Conservation (phyloP, 2,888 invertebrate genomes). For the Scotopteryx bipunctaria region DNA sequence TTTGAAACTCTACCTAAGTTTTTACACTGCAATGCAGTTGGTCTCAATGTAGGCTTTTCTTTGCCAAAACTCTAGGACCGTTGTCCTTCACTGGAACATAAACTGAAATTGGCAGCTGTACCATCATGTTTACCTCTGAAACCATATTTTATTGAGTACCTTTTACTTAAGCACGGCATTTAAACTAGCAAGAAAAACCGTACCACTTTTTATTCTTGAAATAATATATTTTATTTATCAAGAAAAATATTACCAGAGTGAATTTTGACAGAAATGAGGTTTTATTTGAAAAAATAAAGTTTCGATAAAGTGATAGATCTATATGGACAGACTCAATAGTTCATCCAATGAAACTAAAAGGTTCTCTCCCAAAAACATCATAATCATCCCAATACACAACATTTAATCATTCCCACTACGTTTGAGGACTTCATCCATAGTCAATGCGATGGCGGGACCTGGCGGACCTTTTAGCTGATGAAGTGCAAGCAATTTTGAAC, state of each 20-base stretch:
- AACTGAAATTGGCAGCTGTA: conserved; percentile 12
- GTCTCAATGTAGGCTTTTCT: background rate
- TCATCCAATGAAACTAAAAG: conserved; percentile 13
- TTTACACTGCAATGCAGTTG: conserved; percentile 21
- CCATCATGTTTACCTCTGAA: background rate
- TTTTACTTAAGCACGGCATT: too few species aligned
- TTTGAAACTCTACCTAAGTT: too few species aligned
- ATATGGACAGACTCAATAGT: background rate
- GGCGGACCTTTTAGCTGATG: conserved; percentile 66
- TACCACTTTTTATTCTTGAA: too few species aligned
- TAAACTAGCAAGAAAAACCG: too few species aligned
- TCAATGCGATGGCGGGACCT: conserved; percentile 56
- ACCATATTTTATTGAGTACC: conserved; percentile 5
- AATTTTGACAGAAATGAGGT: background rate
- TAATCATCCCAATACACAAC: conserved; percentile 27
- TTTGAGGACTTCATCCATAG: conserved; percentile 62
- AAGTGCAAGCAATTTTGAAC: conserved; percentile 48
- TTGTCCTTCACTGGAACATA: conserved; percentile 11
- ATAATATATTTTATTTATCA: too few species aligned
- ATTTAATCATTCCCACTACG: conserved; percentile 38
- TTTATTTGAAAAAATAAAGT: background rate
- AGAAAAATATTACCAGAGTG: too few species aligned
- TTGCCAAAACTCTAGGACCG: conserved; percentile 19
- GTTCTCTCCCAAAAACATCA: conserved; percentile 23
- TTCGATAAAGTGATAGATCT: background rate